phyloP scores from a whole-genome alignment of 2,797 vertebrate genomes.

The Molossus molossus region DNA sequence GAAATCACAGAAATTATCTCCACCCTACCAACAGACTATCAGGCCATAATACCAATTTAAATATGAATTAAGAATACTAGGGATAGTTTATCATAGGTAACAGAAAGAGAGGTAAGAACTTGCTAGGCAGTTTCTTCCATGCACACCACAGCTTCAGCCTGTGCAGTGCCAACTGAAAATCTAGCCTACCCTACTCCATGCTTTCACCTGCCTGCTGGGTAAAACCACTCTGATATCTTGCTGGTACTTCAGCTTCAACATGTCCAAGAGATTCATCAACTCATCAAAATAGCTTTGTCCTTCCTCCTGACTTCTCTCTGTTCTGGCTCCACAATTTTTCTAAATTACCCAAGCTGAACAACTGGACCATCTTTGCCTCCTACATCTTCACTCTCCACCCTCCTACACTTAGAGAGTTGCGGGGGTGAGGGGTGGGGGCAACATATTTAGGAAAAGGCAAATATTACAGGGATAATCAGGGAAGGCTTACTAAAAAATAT shows the following conservation, averaged over 20 bases:
- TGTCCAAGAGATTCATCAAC: neutral
- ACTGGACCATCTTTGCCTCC: neutral
- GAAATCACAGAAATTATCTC: conserved; percentile 59
- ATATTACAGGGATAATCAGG: neutral
- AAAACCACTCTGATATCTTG: neutral
- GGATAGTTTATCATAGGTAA: conserved; percentile 29
- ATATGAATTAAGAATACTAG: conserved; percentile 2
- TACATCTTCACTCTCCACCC: neutral
- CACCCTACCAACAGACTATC: neutral
- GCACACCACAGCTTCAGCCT: neutral
- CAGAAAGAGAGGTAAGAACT: conserved; percentile 1
- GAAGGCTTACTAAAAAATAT: conserved; percentile 8
- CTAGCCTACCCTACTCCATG: neutral
- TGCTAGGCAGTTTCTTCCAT: neutral
- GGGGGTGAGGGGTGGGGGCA: no score
- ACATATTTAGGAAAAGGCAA: neutral
- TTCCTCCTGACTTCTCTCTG: neutral
- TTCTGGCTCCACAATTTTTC: neutral
- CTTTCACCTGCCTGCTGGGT: neutral
- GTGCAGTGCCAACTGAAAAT: neutral
- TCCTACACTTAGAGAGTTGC: neutral
- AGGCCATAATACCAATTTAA: conserved; percentile 36
- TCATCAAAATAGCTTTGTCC: conserved; percentile 1
- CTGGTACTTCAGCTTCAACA: neutral
- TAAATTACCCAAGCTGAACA: neutral